Evolutionary conservation across 2,888 invertebrate species (phyloP), one percentile per base, ranked within the genome.

Genomic region (Willowsia nigromaculata): DNA sequence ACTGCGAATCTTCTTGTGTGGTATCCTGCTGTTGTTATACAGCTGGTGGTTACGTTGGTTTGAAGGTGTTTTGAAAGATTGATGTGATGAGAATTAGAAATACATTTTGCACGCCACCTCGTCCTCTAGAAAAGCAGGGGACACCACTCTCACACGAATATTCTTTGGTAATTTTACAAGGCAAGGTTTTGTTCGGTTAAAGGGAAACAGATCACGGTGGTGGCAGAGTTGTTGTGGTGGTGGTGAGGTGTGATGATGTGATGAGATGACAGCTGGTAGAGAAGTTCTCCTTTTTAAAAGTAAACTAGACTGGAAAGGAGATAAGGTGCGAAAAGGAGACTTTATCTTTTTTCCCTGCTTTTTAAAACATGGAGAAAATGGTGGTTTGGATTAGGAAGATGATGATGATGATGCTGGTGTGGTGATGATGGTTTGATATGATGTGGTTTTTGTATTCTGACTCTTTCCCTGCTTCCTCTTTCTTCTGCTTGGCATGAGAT

Each of bases 51-150:
- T 43, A 9, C 43, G 4, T n/a, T 47, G 40, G 5, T 43, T 40
- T 74, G 27, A 22, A 6, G 43, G 25, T 25, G 74, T 74, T 47
- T n/a, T 71, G 74, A 74, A 74, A 74, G 74, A 74, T 74, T 74
- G 74, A 43, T 74, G 74, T 74, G 74, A 47, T 47, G 74, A 11
- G 74, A 43, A 74, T 47, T 47, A 74, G 27, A 13, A 47, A 47
- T 25, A 47, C 27, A 74, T 43, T 74, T 43, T 27, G 27, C 47
- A 50, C 43, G 27, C 5, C 43, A 74, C 27, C 47, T 47, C 71
- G 4, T 9, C 43, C 18, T 37, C 27, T 71, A 40, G 9, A 62
- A 43, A 5, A 40, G 40, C 40, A 18, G n/a, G 7, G 0, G 40
- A 33, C 27, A 53, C 53, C n/a, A 53, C 53, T 18, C 5, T 25